A percentile compares a stretch with the other conserved stretches of the same genome.
Conservation (phyloP, 2,113 vertebrate species). For the Plecotus auritus region DNA sequence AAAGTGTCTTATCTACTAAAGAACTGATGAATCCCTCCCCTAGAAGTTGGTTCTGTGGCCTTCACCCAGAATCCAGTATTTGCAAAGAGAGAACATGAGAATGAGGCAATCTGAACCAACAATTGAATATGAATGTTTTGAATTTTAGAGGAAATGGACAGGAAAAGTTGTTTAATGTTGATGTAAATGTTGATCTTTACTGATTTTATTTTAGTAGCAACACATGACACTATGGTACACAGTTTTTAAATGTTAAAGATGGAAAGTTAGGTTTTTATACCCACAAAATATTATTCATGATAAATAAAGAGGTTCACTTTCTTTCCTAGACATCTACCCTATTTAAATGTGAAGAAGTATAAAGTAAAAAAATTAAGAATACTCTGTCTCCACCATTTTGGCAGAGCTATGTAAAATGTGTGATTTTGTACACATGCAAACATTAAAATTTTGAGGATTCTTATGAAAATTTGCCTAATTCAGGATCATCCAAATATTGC, state of each 20-base stretch:
- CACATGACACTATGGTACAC: background rate
- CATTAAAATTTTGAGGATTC: conserved; percentile 54
- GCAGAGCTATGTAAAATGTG: conserved; percentile 15
- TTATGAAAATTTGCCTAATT: conserved; percentile 62
- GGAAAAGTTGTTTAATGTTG: background rate
- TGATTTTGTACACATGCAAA: background rate
- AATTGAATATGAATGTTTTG: background rate
- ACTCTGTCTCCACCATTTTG: background rate
- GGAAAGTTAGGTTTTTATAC: background rate
- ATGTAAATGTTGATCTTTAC: background rate
- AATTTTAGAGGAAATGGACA: background rate
- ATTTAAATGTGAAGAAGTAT: background rate
- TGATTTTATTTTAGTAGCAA: background rate
- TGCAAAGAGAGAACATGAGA: background rate
- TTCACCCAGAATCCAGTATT: background rate
- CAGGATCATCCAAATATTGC: conserved; percentile 53
- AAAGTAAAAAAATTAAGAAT: background rate
- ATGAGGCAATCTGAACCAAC: background rate
- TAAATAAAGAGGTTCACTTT: background rate
- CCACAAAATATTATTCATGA: background rate
- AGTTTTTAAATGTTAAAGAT: background rate
- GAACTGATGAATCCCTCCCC: background rate
- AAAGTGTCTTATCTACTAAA: background rate
- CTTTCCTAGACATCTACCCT: background rate
- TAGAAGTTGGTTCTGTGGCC: background rate